Evolutionary conservation across 2,797 vertebrate species (phyloP).

Genomic region (Pipistrellus nathusii): DNA sequence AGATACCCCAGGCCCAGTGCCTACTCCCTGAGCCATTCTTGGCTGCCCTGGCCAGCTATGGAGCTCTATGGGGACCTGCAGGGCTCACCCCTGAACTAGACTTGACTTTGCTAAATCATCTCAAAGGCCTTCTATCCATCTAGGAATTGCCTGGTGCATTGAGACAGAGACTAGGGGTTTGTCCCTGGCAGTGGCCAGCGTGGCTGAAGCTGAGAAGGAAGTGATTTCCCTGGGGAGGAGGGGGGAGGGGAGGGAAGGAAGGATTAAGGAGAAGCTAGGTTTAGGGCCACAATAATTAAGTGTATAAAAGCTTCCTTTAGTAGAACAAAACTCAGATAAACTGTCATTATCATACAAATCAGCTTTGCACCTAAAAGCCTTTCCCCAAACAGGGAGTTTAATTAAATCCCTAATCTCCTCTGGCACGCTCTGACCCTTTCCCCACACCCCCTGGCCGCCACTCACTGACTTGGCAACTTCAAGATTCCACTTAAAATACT

Average conservation of each 20-base stretch:
- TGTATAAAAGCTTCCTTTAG: constrained; percentile 79
- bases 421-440: constrained; percentile 59
- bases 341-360: constrained; percentile 82
- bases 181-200: not conserved
- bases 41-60: not conserved
- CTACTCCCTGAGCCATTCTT: not conserved
- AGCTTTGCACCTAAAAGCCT: constrained; percentile 83
- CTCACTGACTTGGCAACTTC: not conserved
- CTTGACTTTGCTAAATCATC: not conserved
- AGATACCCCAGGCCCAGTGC: not conserved
- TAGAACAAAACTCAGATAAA: constrained; percentile 82
- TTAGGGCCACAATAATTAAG: constrained; percentile 79
- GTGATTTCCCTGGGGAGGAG: not conserved
- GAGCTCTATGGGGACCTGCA: not conserved
- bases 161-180: not conserved
- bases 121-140: not conserved
- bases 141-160: not conserved
- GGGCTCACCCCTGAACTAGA: not conserved
- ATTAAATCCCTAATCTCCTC: constrained; percentile 85
- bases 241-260: not conserved
- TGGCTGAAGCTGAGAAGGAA: not conserved
- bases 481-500: constrained; percentile 58
- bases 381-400: constrained; percentile 84
- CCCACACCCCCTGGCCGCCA: not conserved
- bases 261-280: constrained; percentile 14